Evolutionary conservation across 1,140 invertebrate genomes (phyloP).

Genomic region (Leptopilina boulardi): DNA sequence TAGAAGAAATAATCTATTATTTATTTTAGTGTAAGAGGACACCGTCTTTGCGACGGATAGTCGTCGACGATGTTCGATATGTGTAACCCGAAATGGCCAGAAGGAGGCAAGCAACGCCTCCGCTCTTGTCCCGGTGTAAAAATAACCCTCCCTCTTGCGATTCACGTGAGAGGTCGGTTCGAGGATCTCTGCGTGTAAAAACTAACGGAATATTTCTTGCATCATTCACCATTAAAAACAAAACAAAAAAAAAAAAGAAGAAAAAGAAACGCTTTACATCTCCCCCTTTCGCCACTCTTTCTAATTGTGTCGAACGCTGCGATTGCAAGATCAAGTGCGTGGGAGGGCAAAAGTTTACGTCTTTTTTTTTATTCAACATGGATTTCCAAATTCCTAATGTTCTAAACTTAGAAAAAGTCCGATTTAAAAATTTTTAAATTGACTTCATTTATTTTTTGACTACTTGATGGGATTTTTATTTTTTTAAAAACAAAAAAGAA

Average conservation of each 20-base stretch:
- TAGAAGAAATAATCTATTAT: slow-evolving; percentile 36
- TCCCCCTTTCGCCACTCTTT: slow-evolving; percentile 35
- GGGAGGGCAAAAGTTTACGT: slow-evolving; percentile 42
- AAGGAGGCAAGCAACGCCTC: slow-evolving; percentile 46
- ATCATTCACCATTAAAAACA: slow-evolving; percentile 26
- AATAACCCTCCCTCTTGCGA: slow-evolving; percentile 70
- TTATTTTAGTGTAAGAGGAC: slow-evolving; percentile 65
- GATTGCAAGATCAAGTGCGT: slow-evolving; percentile 40
- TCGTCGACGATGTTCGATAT: slow-evolving; percentile 53
- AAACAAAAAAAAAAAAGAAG: slow-evolving; percentile 15
- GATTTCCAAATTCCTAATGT: slow-evolving; percentile 27
- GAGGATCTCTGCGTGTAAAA: slow-evolving; percentile 49
- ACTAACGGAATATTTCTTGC: slow-evolving; percentile 37
- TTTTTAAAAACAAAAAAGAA: no score
- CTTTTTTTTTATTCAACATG: slow-evolving; percentile 36
- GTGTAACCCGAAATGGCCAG: slow-evolving; percentile 74
- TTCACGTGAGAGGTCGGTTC: slow-evolving; percentile 55
- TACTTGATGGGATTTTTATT: neutral
- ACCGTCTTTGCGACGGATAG: slow-evolving; percentile 55
- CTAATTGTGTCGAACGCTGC: slow-evolving; percentile 43
- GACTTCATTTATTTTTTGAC: neutral
- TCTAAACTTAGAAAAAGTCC: neutral
- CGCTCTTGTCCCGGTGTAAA: slow-evolving; percentile 62
- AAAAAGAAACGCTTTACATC: neutral
- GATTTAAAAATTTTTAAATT: neutral